Percentiles rank a stretch among this genome's conserved stretches.
Evolutionary conservation across 2,888 invertebrate species (phyloP).

Genomic region (Agrotis clavis): DNA sequence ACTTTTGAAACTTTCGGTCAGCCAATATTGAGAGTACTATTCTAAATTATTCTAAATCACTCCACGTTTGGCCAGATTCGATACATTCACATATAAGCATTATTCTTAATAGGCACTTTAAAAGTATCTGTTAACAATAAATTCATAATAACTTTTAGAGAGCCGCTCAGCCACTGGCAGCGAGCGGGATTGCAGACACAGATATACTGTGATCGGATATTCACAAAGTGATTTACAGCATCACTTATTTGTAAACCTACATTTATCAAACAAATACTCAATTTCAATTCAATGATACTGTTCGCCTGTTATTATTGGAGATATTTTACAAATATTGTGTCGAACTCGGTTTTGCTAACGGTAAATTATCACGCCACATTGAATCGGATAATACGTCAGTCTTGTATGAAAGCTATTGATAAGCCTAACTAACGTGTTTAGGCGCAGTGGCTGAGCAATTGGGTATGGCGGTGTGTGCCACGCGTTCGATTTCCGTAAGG

Average conservation of each 20-base stretch:
- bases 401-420: no score
- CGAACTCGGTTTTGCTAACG: constrained; percentile 44
- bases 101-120: background rate
- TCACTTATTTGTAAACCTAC: constrained; percentile 38
- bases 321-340: constrained; percentile 49
- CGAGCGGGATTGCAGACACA: constrained; percentile 17
- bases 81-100: no score
- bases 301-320: constrained; percentile 41
- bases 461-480: no score
- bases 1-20: no score
- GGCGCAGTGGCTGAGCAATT: no score
- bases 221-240: constrained; percentile 47
- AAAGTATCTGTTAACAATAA: constrained; percentile 1
- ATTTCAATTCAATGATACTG: constrained; percentile 48
- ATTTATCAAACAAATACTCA: constrained; percentile 50
- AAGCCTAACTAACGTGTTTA: no score
- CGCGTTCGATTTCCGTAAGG: no score
- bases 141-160: constrained; percentile 21
- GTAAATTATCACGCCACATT: no score
- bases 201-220: constrained; percentile 48
- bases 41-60: no score
- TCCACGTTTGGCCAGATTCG: no score
- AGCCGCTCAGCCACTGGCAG: constrained; percentile 2
- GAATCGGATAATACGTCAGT: no score
- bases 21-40: no score